Evolutionary conservation across 2,888 invertebrate species (phyloP), one percentile per base, ranked within the genome.

Genomic region (Mesochorus sp.): DNA sequence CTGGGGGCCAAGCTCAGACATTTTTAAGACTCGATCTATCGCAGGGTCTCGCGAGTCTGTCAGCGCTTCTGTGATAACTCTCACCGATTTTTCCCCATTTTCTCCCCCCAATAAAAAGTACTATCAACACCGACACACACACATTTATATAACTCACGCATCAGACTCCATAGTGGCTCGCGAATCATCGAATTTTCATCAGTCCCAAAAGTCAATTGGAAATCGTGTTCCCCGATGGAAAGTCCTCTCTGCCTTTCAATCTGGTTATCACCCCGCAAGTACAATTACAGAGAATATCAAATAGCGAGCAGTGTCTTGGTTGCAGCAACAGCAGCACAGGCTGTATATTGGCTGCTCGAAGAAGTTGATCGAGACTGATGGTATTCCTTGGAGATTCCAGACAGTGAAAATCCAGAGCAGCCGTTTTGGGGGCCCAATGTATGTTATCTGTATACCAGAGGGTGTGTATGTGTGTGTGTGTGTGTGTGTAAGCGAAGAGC

Each of bases 361-460:
- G 62, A 73, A 62, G 77, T 77, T 77, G 68, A 77, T 73, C 67
- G 72, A 67, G 49, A 59, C 24, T n/a, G n/a, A n/a, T 62, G 44
- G 68, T 77, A 51, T 39, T 57, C 62, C 72, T 51, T n/a, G n/a
- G 68, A 64, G 72, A 62, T 53, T n/a, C 55, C 31, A n/a, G 55
- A 49, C 26, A 73, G 68, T 62, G 55, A 57, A 73, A 57, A 28
- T 28, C 10, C 47, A 17, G 39, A 37, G 64, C 21, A 37, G 8
- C 37, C n/a, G 37, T 2, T 2, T 2, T n/a, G 37, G 37, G 37
- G 12, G 37, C 37, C 8, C 51, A 39, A 51, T 51, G 34, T n/a
- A n/a, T n/a, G 55, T 19, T 34, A 3, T 21, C 19, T n/a, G 19
- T 44, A 34, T 59, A 44, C n/a, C 10, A 42, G 49, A n/a, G 37